These are phyloP conservation scores for Sinelater perroti DNA, from an alignment of 2,888 invertebrate genomes.

Conservation along the genomic window DNA sequence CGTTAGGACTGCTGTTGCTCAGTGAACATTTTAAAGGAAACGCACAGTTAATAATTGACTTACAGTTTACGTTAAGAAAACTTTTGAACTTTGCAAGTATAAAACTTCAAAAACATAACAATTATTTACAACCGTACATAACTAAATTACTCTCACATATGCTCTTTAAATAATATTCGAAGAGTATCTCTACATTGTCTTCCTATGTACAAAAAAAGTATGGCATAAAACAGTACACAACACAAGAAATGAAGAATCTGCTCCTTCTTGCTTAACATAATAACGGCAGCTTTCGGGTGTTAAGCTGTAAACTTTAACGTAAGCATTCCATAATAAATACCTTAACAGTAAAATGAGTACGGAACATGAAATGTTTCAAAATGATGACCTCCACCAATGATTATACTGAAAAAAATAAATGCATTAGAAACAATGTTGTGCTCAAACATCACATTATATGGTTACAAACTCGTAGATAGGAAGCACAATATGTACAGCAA, in stretches of 20 bases:
- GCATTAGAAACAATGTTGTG: conserved; percentile 30
- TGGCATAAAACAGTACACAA: conserved; percentile 7
- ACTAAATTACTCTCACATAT: conserved; percentile 16
- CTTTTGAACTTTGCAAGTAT: conserved; percentile 24
- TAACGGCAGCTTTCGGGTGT: conserved; percentile 18
- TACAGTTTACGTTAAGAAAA: conserved; percentile 12
- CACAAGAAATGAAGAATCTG: conserved; percentile 2
- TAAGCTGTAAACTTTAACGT: conserved; percentile 24
- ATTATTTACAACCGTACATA: conserved; percentile 22
- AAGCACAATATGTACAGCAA: conserved; percentile 26
- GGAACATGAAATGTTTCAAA: conserved; percentile 40
- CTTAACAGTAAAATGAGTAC: conserved; percentile 32
- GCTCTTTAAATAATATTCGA: conserved; percentile 29
- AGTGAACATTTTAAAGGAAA: conserved; percentile 4
- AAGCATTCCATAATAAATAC: conserved; percentile 35
- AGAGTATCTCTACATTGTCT: conserved; percentile 9
- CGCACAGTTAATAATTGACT: conserved; percentile 22
- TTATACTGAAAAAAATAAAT: conserved; percentile 43
- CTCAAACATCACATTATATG: conserved; percentile 8
- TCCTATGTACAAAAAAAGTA: conserved; percentile 17
- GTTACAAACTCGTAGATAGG: not conserved
- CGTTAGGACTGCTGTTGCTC: not conserved
- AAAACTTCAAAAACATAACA: conserved; percentile 34
- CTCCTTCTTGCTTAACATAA: conserved; percentile 3
- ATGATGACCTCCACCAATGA: conserved; percentile 44